phyloP scores from a whole-genome alignment of 2,113 vertebrate genomes.

The Callopanchax toddi region DNA sequence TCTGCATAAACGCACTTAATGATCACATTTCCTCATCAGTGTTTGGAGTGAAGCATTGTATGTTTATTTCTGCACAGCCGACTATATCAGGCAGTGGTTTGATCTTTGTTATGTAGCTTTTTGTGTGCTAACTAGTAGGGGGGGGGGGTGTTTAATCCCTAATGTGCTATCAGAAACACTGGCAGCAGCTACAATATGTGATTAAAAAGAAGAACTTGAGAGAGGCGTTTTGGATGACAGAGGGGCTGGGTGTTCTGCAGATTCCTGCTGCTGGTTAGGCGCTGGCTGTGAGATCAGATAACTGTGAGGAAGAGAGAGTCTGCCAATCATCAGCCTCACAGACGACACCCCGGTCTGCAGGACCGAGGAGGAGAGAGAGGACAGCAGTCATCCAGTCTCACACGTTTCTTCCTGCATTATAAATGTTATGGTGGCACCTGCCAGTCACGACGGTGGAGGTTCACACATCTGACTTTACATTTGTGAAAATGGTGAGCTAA shows the following conservation, averaged over 20 bases:
- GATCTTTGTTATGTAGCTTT: slow-evolving; percentile 7
- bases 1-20: slow-evolving; percentile 70
- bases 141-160: slow-evolving; percentile 23
- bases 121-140: neutral
- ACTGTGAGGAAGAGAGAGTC: slow-evolving; percentile 46
- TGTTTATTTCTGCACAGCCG: neutral
- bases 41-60: neutral
- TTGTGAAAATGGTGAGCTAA: neutral
- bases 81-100: slow-evolving; percentile 2
- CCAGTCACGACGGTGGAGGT: no score
- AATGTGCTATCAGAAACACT: slow-evolving; percentile 32
- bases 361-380: slow-evolving; percentile 10
- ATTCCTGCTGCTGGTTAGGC: slow-evolving; percentile 51
- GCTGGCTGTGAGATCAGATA: slow-evolving; percentile 59
- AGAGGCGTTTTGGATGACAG: slow-evolving; percentile 54
- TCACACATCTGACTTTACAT: neutral
- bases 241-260: slow-evolving; percentile 37
- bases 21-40: slow-evolving; percentile 50
- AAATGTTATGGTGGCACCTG: neutral
- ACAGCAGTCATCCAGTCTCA: neutral
- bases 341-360: slow-evolving; percentile 21
- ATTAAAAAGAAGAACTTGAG: slow-evolving; percentile 66
- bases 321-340: slow-evolving; percentile 57
- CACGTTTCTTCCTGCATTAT: neutral
- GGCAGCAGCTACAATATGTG: slow-evolving; percentile 52